These are phyloP conservation scores for Cynopterus sphinx DNA, from an alignment of 2,797 vertebrate genomes.

Conservation along the genomic window DNA sequence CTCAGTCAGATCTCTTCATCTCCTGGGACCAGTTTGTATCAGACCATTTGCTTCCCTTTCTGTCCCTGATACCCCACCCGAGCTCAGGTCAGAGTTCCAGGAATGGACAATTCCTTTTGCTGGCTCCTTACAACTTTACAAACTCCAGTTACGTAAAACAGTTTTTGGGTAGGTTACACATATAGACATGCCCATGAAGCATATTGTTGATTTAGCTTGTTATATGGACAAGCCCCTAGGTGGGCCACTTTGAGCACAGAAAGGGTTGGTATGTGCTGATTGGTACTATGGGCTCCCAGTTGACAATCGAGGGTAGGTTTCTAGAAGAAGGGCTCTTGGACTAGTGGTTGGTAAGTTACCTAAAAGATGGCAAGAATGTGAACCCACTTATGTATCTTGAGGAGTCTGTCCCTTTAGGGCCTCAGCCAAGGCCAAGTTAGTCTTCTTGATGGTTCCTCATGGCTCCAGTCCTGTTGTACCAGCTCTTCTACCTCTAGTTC, in stretches of 20 bases:
- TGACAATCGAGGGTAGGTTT: neutral
- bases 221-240: neutral
- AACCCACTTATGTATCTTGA: neutral
- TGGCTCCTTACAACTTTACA: neutral
- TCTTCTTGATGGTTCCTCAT: neutral
- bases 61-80: too few species aligned
- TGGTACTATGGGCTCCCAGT: neutral
- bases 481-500: neutral
- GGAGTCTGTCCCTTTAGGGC: neutral
- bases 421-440: neutral
- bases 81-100: neutral
- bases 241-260: neutral
- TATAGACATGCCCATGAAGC: fast-evolving
- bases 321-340: neutral
- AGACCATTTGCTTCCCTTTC: neutral
- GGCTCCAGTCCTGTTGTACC: neutral
- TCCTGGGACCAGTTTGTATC: too few species aligned
- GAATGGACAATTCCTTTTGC: neutral
- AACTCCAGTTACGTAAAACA: neutral
- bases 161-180: neutral
- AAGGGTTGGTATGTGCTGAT: fast-evolving
- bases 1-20: neutral
- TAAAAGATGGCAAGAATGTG: neutral
- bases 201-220: neutral
- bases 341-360: neutral